Evolutionary conservation across 1,140 invertebrate species (phyloP).

Genomic region (Zaprionus nigranus): DNA sequence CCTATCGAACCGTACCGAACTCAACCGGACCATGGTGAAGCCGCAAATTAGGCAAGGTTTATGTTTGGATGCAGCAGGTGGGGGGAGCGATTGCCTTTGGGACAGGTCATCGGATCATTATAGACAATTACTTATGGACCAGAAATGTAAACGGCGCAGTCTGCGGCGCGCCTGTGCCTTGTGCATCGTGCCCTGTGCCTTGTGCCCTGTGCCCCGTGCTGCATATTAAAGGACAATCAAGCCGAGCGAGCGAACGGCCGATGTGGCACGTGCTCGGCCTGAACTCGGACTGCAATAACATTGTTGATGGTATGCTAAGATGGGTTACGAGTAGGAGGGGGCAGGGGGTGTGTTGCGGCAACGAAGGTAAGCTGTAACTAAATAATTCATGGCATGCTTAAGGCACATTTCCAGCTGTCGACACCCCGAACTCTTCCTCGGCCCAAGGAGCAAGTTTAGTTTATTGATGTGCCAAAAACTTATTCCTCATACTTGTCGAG

Average conservation of each 20-base stretch:
- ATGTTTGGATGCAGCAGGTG: neutral
- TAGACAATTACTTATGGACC: slow-evolving; percentile 23
- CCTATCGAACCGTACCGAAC: neutral
- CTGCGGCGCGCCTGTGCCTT: neutral
- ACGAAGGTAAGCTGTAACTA: slow-evolving; percentile 12
- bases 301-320: neutral
- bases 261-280: slow-evolving; percentile 9
- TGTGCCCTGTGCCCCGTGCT: slow-evolving; percentile 9
- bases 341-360: neutral
- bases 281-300: neutral
- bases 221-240: slow-evolving; percentile 42
- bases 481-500: slow-evolving; percentile 14
- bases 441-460: slow-evolving; percentile 12
- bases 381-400: slow-evolving; percentile 48
- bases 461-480: slow-evolving; percentile 41
- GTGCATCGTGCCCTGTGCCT: no score
- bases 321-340: neutral
- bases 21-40: neutral
- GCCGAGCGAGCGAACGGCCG: neutral
- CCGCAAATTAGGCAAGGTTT: slow-evolving; percentile 9
- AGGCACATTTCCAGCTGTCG: slow-evolving; percentile 38
- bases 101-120: slow-evolving; percentile 21
- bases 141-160: slow-evolving; percentile 17
- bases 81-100: slow-evolving; percentile 6
- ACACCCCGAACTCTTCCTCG: neutral